phyloP scores from a whole-genome alignment of 2,888 invertebrate species.

The Troides oblongomaculatus region DNA sequence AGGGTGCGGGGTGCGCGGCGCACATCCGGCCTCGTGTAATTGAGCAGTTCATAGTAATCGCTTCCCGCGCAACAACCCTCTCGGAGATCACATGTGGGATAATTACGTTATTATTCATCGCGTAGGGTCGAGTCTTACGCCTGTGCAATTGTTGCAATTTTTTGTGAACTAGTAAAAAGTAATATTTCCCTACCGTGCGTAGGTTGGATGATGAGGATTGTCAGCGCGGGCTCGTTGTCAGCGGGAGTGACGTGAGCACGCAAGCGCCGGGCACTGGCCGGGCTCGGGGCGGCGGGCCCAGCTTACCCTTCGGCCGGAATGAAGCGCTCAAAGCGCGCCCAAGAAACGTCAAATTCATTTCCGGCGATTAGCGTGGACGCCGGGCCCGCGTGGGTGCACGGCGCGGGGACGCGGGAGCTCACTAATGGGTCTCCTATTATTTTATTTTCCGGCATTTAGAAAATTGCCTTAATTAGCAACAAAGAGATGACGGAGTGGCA shows the following conservation, averaged over 20 bases:
- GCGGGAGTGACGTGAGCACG: too few relatives aligned
- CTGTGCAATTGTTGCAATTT: too few relatives aligned
- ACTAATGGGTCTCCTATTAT: constrained; percentile 68
- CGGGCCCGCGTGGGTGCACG: constrained; percentile 29
- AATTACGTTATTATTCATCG: not conserved
- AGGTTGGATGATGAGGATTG: not conserved
- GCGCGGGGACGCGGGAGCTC: constrained; percentile 39
- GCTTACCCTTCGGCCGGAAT: constrained; percentile 37
- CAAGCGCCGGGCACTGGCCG: too few relatives aligned
- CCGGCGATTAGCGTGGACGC: constrained; percentile 53
- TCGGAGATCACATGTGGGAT: constrained; percentile 18
- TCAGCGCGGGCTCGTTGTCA: too few relatives aligned
- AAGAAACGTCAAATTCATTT: constrained; percentile 52
- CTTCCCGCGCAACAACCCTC: constrained; percentile 17
- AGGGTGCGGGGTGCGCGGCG: constrained; percentile 5
- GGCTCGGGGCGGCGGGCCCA: not conserved
- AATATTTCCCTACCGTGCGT: too few relatives aligned
- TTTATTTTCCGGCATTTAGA: constrained; percentile 70
- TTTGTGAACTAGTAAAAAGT: too few relatives aligned
- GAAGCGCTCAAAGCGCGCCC: constrained; percentile 45
- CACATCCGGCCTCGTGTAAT: constrained; percentile 37
- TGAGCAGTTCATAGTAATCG: constrained; percentile 33
- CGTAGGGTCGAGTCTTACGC: not conserved
- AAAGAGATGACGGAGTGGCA: constrained; percentile 48
- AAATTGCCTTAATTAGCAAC: constrained; percentile 64